Base-by-base conservation (phyloP, 1,140 invertebrate genomes). In the Aphaenogaster rudis region DNA sequence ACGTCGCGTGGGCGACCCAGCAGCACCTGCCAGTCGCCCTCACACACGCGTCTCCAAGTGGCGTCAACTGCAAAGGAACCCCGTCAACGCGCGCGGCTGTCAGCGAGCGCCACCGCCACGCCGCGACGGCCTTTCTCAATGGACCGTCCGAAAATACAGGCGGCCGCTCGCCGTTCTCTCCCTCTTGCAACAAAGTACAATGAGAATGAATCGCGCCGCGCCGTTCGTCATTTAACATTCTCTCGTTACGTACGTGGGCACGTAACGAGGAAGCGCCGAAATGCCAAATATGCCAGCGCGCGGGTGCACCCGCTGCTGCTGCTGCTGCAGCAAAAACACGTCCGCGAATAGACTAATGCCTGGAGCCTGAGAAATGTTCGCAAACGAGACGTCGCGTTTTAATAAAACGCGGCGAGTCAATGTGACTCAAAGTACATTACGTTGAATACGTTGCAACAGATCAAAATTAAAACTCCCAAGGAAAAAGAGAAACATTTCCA, bases 11-110 rank as follows among this genome's bases (percentile, higher is more conserved):
- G 87, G 90, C 81, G 85, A 67, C 45, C 72, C 48, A 39, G 71
- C 90, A 91, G 71, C 90, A 91, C 88, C 90, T 91, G 90, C 45
- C 71, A 11, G 45, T 21, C 9, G 64, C 21, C 7, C 67, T 36
- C 39, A n/a, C 72, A 28, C 39, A n/a, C 52, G 36, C 52, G 33
- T 36, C 2, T 69, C 48, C 15, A 69, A 80, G 78, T 80, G 33
- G 63, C 74, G 54, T 33, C 76, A 45, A 78, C 71, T 45, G 77
- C n/a, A 39, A 76, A 33, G 54, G 54, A 57, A 77, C 66, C 8
- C 82, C 52, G 52, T 61, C 59, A 57, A 78, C 87, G 8, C 45
- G 39, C 36, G 39, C 36, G 15, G 15, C 84, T 39, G 52, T 79
- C 48, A 61, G 11, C 45, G 72, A 13, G 17, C 3, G 5, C 28